Evolutionary conservation across 2,797 vertebrate species (phyloP), one percentile per base, ranked within the genome.

Genomic region (Poecilia picta): DNA sequence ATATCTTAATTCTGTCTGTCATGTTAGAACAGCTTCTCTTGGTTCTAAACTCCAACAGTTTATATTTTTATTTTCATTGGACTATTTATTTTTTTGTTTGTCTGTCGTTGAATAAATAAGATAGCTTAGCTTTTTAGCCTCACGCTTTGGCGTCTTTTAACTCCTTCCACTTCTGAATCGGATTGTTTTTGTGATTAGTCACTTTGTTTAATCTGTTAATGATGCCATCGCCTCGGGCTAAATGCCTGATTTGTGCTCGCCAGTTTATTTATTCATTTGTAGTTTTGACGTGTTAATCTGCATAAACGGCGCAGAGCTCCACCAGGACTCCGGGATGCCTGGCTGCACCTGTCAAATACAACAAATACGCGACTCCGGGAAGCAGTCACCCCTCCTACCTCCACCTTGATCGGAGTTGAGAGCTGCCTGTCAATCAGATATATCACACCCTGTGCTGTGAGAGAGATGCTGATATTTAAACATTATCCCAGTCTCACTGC

Each of bases 171-270:
- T 88, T 95, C 93, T 93, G 92, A 94, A 95, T 90, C 82, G 79
- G 79, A 94, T 89, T 92, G 91, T 83, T 95, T 94, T 95, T 91
- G 87, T 93, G 89, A 93, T 96, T 94, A 93, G 92, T 94, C 87
- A 92, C 93, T 93, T 95, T 95, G 95, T 95, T 96, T 95, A 95
- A 95, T 94, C 94, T 91, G 83, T 90, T 95, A 95, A 94, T 94
- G 91, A 95, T 88, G 90, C 89, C 90, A 88, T 92, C 89, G 87
- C 90, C 93, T 92, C 89, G 93, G 93, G 93, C 95, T 93, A 95
- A 91, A 91, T 92, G 87, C 89, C 89, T 95, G 87, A 89, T 91
- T 89, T 83, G 83, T 87, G 88, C 91, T 95, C 91, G 92, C 91
- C 88, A 72, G 91, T 94, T 94, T 95, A 94, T 94, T 96, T 95